Evolutionary conservation across 2,888 invertebrate species (phyloP).

Genomic region (Cremastobaeus sp.): DNA sequence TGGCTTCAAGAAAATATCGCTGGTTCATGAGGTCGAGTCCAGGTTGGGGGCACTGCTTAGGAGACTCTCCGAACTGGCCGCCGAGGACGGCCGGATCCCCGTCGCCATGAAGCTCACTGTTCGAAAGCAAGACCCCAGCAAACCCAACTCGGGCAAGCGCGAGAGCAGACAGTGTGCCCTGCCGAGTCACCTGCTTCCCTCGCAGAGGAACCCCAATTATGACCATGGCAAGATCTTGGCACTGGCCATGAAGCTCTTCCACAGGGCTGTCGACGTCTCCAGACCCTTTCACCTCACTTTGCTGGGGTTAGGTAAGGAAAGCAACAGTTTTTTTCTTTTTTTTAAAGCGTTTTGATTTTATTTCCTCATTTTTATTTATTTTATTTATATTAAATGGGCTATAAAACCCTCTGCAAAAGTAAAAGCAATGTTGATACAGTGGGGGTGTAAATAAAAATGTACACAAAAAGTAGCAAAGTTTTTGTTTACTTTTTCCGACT

Average conservation of each 20-base stretch:
- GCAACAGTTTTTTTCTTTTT: no score
- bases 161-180: slow-evolving; percentile 85
- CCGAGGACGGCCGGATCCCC: slow-evolving; percentile 89
- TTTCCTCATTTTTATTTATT: no score
- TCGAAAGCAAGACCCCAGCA: slow-evolving; percentile 84
- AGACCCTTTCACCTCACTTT: slow-evolving; percentile 89
- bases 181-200: slow-evolving; percentile 82
- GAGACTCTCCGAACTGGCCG: slow-evolving; percentile 84
- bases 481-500: no score
- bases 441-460: no score
- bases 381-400: slow-evolving; percentile 6
- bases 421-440: no score
- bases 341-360: no score
- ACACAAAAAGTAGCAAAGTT: no score
- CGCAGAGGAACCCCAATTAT: slow-evolving; percentile 79
- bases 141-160: slow-evolving; percentile 83
- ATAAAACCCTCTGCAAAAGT: no score
- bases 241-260: slow-evolving; percentile 86
- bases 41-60: slow-evolving; percentile 84
- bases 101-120: slow-evolving; percentile 86
- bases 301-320: slow-evolving; percentile 82
- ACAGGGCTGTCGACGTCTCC: slow-evolving; percentile 84
- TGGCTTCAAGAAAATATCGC: slow-evolving; percentile 86
- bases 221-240: slow-evolving; percentile 83
- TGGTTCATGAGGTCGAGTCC: slow-evolving; percentile 86